Evolutionary conservation across 2,797 vertebrate genomes (phyloP).

Genomic region (Cheirogaleus major): DNA sequence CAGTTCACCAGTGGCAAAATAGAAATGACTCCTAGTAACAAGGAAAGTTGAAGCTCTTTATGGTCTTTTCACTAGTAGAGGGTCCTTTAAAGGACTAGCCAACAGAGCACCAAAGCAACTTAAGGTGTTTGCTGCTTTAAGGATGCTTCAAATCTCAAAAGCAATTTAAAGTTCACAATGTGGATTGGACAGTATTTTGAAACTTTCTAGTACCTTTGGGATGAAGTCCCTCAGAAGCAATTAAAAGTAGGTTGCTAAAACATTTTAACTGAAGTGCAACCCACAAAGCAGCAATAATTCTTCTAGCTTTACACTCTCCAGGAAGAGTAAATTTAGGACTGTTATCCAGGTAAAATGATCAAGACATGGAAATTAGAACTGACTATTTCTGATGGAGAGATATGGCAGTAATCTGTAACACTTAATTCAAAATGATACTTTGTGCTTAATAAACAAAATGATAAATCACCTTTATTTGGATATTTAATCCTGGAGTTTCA

Average conservation of each 20-base stretch:
- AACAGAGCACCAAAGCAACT: background rate
- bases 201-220: slow-evolving; percentile 47
- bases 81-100: slow-evolving; percentile 21
- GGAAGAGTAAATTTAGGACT: background rate
- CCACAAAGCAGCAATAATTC: background rate
- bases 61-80: background rate
- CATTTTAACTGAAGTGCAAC: slow-evolving; percentile 17
- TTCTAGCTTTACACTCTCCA: background rate
- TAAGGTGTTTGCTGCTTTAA: background rate
- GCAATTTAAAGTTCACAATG: slow-evolving; percentile 54
- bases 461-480: background rate
- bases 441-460: background rate
- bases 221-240: slow-evolving; percentile 59
- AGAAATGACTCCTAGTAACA: background rate
- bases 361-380: background rate
- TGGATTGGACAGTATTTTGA: slow-evolving; percentile 4
- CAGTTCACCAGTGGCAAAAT: background rate
- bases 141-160: slow-evolving; percentile 40
- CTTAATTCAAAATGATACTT: slow-evolving; percentile 18
- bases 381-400: background rate
- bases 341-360: background rate
- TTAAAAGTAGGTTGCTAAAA: slow-evolving; percentile 51
- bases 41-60: background rate
- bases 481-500: background rate
- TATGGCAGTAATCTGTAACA: background rate